Base-by-base conservation (phyloP, 2,888 invertebrate species). In the Dryocosmus kuriphilus region DNA sequence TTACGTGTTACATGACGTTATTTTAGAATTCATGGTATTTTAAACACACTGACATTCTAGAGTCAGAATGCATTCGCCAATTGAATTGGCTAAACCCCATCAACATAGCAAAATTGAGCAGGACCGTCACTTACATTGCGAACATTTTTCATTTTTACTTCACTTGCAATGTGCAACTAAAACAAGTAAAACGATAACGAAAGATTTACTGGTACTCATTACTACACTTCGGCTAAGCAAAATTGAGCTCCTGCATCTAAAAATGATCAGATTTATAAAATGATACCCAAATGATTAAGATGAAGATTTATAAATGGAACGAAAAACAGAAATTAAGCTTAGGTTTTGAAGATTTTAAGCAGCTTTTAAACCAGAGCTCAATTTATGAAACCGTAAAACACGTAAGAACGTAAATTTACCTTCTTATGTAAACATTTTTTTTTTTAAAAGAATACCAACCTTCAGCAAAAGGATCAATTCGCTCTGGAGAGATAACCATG, bases 381-480 rank as follows among this genome's bases (percentile, higher is more conserved):
- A 71, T 51, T 71, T n/a, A 3, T 38, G 9, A 14, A 22, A 30
- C 46, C 27, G 9, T 4, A 71, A 41, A 30, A 51, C 32, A 71
- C 71, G 46, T 46, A 51, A 30, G 30, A 71, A 71, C 46, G 51
- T 71, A 46, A 46, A 38, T 65, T 65, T 65, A 65, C 65, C 65
- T 46, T 24, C 24, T 24, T 57, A 57, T 14, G 1, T 24, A 9
- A 14, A 57, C 24, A n/a, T n/a, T n/a, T n/a, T n/a, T n/a, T n/a
- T 24, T 57, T 11, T 5, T 11, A 22, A 57, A 57, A 83, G 77
- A 82, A 79, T 87, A 94, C 95, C 93, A 94, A 98, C 98, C 98
- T 94, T 98, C 98, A 89, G 98, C 98, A 94, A 99, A 99, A 51
- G 98, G 98, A 94, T 99, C 99, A 85, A 96, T 95, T 88, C 99